Evolutionary conservation across 2,888 invertebrate species (phyloP), one percentile per base, ranked within the genome.

Genomic region (Aproaerema taeniolella): DNA sequence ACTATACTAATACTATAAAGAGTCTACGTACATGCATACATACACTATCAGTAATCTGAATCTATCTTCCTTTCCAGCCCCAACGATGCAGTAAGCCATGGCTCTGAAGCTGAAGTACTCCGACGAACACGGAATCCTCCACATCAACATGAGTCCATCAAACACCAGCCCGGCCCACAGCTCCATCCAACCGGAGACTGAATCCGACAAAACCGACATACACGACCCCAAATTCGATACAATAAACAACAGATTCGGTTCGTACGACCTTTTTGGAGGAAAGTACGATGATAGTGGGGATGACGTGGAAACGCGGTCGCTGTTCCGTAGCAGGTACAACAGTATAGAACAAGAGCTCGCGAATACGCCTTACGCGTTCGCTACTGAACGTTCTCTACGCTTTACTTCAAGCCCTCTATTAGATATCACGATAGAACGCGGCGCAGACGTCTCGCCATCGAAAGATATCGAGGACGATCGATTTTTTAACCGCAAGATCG

Each of bases 351-450:
- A 86, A 42, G 87, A 87, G 17, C 56, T 87, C 0, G 86, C 87
- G 0, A 87, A 87, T 47, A 87, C 87, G 36, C 87, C 87, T 13
- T 88, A 88, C 59, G 87, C 87, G 41, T 88, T 88, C 67, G 75
- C 80, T 0, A 71, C 76, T 0, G 74, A 77, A 2, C 73, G 79
- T 25, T 61, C 76, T 11, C 50, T 69, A 0, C 61, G 68, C 4
- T 47, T 67, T 0, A 15, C 37, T 29, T n/a, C 29, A 17, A 30
- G 24, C 10, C 47, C 59, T 0, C 31, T 71, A 9, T 45, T 83
- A 32, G 82, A 83, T 37, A 79, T 83, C 0, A 80, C 79, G 0
- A 79, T 81, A 3, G 62, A 77, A 25, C 52, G 68, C 13, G 54
- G 53, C 2, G 38, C 34, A 4, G 68, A 67, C 38, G 47, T 52